Conservation (phyloP, 2,113 vertebrate genomes). For the Phodopus roborovskii region DNA sequence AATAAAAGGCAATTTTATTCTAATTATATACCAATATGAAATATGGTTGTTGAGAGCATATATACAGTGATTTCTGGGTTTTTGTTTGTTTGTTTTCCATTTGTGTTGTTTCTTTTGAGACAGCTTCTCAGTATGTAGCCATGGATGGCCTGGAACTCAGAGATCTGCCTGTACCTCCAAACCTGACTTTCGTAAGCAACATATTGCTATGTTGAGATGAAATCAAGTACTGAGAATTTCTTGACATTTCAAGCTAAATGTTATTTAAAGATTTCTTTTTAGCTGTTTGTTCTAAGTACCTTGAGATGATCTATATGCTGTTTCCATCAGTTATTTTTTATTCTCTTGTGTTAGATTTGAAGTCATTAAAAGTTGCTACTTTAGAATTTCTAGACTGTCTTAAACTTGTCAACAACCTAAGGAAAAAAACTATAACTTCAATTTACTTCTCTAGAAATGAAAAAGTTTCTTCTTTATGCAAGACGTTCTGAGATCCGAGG, state of each 20-base stretch:
- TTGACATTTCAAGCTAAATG: slow-evolving; percentile 25
- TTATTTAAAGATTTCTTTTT: neutral
- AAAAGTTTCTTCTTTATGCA: slow-evolving; percentile 96
- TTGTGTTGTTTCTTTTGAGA: neutral
- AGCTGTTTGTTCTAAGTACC: neutral
- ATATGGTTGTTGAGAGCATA: neutral
- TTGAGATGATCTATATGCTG: neutral
- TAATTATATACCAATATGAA: neutral
- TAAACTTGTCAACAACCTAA: neutral
- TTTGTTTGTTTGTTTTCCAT: neutral
- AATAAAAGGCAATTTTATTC: neutral
- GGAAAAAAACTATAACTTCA: neutral
- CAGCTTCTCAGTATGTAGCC: neutral
- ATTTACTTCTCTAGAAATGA: slow-evolving; percentile 89
- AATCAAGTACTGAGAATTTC: neutral
- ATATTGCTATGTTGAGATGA: neutral
- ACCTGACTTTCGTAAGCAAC: neutral
- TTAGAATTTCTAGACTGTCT: neutral
- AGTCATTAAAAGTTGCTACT: neutral
- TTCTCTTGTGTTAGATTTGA: neutral
- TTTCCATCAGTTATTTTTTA: neutral
- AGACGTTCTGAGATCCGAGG: slow-evolving; percentile 97
- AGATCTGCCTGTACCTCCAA: neutral
- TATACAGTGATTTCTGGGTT: neutral
- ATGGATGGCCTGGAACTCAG: neutral